Evolutionary conservation across 2,113 vertebrate species (phyloP).

Genomic region (Seriola rivoliana): DNA sequence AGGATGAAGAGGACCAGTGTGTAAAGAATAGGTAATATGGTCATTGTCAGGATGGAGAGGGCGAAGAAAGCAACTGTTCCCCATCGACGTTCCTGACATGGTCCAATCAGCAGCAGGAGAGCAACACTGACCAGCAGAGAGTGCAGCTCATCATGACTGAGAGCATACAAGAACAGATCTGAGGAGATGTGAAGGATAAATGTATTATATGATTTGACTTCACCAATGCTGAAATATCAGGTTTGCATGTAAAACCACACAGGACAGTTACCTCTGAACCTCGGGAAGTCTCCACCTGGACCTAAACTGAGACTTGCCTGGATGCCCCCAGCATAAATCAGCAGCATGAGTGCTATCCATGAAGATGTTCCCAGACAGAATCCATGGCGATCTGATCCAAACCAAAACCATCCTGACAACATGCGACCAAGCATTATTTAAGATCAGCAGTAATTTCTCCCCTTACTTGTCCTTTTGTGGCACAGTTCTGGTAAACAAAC

Average conservation of each 20-base stretch:
- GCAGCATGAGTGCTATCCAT: constrained; percentile 54
- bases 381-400: constrained; percentile 76
- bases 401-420: constrained; percentile 70
- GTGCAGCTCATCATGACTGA: constrained; percentile 85
- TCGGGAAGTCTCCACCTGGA: constrained; percentile 81
- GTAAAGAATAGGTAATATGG: constrained; percentile 83
- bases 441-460: background rate
- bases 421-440: constrained; percentile 68
- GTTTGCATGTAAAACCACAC: background rate
- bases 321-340: constrained; percentile 72
- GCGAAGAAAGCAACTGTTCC: constrained; percentile 86
- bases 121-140: constrained; percentile 84
- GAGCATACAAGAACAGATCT: constrained; percentile 86
- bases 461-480: background rate
- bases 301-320: constrained; percentile 81
- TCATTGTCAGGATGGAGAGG: constrained; percentile 81
- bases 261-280: constrained; percentile 76
- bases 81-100: constrained; percentile 85
- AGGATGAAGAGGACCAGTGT: constrained; percentile 83
- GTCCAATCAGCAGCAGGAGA: constrained; percentile 83
- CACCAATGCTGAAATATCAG: background rate
- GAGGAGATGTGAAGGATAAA: constrained; percentile 28
- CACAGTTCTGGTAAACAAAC: constrained; percentile 5
- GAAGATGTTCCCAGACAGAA: constrained; percentile 78
- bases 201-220: background rate